Evolutionary conservation across 2,113 vertebrate genomes (phyloP).

Genomic region (Oceanodroma tethys): DNA sequence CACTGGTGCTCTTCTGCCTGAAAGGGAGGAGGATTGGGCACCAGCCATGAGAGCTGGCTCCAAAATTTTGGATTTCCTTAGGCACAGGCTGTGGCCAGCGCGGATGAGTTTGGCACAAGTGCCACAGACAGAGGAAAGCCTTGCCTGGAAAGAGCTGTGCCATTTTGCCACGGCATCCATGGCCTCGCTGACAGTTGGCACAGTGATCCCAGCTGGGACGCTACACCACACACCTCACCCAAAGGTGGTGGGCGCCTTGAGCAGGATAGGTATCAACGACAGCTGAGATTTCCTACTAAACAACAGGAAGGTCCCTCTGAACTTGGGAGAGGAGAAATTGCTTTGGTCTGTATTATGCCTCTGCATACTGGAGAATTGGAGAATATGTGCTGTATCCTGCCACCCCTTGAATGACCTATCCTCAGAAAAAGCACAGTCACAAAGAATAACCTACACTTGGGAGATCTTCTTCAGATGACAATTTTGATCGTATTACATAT

Average conservation of each 20-base stretch:
- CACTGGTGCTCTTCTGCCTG: background rate
- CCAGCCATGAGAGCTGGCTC: background rate
- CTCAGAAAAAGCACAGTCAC: background rate
- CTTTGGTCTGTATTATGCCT: background rate
- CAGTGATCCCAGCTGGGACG: background rate
- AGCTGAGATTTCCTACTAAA: background rate
- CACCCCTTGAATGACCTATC: background rate
- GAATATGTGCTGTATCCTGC: background rate
- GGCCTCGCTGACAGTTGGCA: background rate
- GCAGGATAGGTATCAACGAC: fast-evolving
- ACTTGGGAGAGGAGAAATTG: background rate
- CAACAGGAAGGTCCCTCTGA: background rate
- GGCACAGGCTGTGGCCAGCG: background rate
- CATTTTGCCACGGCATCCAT: background rate
- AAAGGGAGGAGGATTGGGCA: constrained; percentile 33
- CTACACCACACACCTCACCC: fast-evolving
- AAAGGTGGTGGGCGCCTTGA: background rate
- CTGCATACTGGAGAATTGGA: background rate
- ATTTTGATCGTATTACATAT: background rate
- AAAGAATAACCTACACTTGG: background rate
- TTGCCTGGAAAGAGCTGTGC: background rate
- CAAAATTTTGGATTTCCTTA: background rate
- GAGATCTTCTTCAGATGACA: background rate
- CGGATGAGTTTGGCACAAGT: constrained; percentile 54
- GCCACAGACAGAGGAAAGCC: background rate